These are phyloP conservation scores for Saguinus midas DNA, from an alignment of 2,113 vertebrate species.

Conservation along the genomic window DNA sequence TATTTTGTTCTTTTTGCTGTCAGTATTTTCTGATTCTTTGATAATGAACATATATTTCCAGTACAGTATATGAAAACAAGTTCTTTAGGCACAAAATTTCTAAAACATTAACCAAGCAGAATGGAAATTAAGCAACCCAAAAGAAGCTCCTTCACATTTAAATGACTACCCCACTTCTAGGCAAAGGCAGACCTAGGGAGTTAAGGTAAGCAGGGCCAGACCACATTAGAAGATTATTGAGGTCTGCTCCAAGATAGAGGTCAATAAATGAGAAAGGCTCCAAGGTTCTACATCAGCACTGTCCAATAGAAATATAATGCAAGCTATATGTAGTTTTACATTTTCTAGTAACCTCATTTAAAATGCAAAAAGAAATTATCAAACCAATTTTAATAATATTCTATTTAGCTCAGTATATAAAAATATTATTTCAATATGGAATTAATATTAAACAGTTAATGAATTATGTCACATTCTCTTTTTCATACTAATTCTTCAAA, in stretches of 20 bases:
- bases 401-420: constrained; percentile 25
- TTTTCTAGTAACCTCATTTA: constrained; percentile 32
- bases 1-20: constrained; percentile 36
- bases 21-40: constrained; percentile 38
- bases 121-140: constrained; percentile 21
- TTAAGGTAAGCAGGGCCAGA: background rate
- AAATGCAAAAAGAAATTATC: constrained; percentile 10
- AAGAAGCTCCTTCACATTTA: constrained; percentile 13
- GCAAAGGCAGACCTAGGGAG: background rate
- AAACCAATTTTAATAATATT: constrained; percentile 43
- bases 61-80: background rate
- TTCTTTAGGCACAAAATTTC: constrained; percentile 37
- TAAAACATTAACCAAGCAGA: constrained; percentile 37
- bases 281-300: background rate
- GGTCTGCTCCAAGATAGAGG: background rate
- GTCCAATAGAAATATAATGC: background rate
- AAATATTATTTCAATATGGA: background rate
- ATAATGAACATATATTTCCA: constrained; percentile 23
- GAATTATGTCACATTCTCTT: background rate
- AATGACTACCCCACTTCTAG: background rate
- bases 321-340: constrained; percentile 12
- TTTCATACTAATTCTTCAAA: constrained; percentile 23
- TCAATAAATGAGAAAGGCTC: constrained; percentile 23
- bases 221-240: constrained; percentile 1
- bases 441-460: constrained; percentile 31